A percentile compares a stretch with the other conserved stretches of the same genome.
Conservation (phyloP, 2,888 invertebrate genomes). For the Lithophane semibrunnea region DNA sequence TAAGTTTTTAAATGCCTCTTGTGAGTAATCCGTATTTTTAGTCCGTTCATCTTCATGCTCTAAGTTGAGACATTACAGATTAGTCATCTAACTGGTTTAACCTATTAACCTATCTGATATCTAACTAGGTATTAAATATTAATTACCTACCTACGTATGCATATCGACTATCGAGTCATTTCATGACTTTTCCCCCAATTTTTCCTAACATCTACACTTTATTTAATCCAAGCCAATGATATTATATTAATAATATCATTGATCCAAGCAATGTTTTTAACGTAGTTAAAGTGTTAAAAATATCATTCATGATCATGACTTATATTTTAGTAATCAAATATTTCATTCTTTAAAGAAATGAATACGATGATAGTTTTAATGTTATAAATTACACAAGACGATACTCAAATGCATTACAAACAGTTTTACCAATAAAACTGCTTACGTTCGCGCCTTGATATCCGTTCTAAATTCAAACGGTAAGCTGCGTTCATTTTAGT, state of each 20-base stretch:
- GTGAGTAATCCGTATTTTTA: background rate
- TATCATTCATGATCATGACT: background rate
- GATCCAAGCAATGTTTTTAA: too few relatives aligned
- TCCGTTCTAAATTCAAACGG: conserved; percentile 53
- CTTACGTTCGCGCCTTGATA: conserved; percentile 35
- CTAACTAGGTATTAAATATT: background rate
- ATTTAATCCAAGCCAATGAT: too few relatives aligned
- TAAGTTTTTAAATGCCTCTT: background rate
- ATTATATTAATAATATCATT: too few relatives aligned
- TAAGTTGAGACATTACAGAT: background rate
- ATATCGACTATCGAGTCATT: background rate
- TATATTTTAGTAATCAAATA: background rate
- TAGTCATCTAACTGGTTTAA: background rate
- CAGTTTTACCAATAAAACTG: conserved; percentile 35
- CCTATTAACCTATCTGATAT: background rate
- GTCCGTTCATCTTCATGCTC: background rate
- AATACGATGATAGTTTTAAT: background rate
- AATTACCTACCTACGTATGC: background rate
- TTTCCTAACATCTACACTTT: background rate
- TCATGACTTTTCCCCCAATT: background rate
- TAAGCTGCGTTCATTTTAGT: conserved; percentile 41
- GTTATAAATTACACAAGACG: conserved; percentile 11
- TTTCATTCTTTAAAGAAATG: background rate
- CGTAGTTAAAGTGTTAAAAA: too few relatives aligned
- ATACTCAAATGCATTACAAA: conserved; percentile 7